Evolutionary conservation across 2,888 invertebrate species (phyloP).

Genomic region (Andrena trimmerana): DNA sequence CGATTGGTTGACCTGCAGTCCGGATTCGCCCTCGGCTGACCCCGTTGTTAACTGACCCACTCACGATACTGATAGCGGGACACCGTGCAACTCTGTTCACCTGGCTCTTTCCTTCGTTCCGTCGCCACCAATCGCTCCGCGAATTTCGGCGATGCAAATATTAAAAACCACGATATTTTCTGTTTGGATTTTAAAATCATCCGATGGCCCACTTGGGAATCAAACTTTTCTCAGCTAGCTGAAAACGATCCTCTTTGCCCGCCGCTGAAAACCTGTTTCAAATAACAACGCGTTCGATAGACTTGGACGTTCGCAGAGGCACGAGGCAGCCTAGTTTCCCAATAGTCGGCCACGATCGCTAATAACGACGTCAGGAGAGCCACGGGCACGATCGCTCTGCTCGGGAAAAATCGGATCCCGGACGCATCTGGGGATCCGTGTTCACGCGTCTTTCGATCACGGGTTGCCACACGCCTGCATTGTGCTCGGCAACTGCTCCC

Average conservation of each 20-base stretch:
- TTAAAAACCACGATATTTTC: no score
- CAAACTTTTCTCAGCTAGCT: background rate
- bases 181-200: background rate
- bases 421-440: conserved; percentile 49
- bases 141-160: background rate
- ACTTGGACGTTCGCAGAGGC: background rate
- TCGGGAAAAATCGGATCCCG: conserved; percentile 18
- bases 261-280: conserved; percentile 27
- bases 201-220: conserved; percentile 1
- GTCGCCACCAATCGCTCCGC: background rate
- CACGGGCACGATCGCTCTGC: background rate
- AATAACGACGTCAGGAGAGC: conserved; percentile 26
- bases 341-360: conserved; percentile 7
- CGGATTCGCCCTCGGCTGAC: conserved; percentile 77
- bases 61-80: conserved; percentile 71
- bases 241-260: conserved; percentile 5
- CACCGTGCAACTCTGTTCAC: conserved; percentile 49
- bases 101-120: conserved; percentile 51
- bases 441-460: conserved; percentile 49
- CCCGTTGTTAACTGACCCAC: conserved; percentile 78
- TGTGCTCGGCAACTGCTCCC: conserved; percentile 50
- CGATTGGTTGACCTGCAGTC: conserved; percentile 73
- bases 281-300: conserved; percentile 15
- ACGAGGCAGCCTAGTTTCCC: conserved; percentile 34
- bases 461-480: conserved; percentile 52